phyloP scores from a whole-genome alignment of 1,140 invertebrate genomes.

The Plectrocnemia conspersa region DNA sequence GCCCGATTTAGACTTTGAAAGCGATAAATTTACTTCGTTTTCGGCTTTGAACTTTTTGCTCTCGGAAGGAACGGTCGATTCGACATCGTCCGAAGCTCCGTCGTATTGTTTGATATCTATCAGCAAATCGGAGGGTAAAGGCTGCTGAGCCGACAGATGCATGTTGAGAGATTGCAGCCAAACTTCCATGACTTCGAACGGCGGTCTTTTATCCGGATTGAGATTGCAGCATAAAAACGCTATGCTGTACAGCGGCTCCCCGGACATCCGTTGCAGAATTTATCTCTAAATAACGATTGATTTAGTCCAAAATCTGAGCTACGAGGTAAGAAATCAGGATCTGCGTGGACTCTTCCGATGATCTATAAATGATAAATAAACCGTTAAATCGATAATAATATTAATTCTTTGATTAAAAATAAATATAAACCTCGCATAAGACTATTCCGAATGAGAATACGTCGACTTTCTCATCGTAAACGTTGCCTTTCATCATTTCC shows the following conservation, averaged over 20 bases:
- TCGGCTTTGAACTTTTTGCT: constrained; percentile 8
- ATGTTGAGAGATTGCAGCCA: constrained; percentile 75
- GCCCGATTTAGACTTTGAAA: constrained; percentile 38
- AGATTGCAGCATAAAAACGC: constrained; percentile 86
- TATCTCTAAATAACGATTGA: constrained; percentile 78
- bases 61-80: constrained; percentile 6
- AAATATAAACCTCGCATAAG: constrained; percentile 75
- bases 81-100: constrained; percentile 38
- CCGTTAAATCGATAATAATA: constrained; percentile 2
- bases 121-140: constrained; percentile 63
- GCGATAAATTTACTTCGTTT: constrained; percentile 7
- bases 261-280: constrained; percentile 83
- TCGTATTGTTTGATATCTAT: constrained; percentile 70
- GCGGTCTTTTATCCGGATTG: constrained; percentile 80
- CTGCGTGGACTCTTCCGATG: constrained; percentile 87
- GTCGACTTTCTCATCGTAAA: constrained; percentile 96
- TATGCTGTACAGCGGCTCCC: constrained; percentile 80
- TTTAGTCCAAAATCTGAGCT: constrained; percentile 89
- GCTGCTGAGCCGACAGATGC: constrained; percentile 61
- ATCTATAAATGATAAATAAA: constrained; percentile 56
- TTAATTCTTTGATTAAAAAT: constrained; percentile 7
- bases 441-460: constrained; percentile 97
- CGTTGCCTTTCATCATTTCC: constrained; percentile 94
- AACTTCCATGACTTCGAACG: constrained; percentile 79
- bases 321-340: constrained; percentile 86